Conservation (phyloP, 2,113 vertebrate species). For the Brachyistius frenatus region DNA sequence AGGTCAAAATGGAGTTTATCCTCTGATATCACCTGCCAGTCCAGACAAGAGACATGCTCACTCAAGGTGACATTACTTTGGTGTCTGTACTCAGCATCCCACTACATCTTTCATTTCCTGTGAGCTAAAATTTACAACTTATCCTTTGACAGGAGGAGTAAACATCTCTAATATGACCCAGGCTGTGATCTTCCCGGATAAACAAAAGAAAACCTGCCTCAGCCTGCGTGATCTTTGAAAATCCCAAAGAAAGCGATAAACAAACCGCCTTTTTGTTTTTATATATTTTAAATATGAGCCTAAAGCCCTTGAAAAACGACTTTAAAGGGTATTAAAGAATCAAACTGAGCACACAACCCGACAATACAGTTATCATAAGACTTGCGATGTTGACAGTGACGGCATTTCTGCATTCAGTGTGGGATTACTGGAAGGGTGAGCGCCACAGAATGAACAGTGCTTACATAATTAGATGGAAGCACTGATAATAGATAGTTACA, state of each 20-base stretch:
- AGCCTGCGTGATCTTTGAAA: slow-evolving; percentile 54
- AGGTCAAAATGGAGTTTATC: slow-evolving; percentile 82
- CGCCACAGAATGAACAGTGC: slow-evolving; percentile 30
- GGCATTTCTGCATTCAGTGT: slow-evolving; percentile 36
- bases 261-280: slow-evolving; percentile 49
- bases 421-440: slow-evolving; percentile 56
- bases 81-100: slow-evolving; percentile 68
- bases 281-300: slow-evolving; percentile 42
- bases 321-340: slow-evolving; percentile 23
- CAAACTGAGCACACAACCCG: slow-evolving; percentile 1
- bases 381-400: slow-evolving; percentile 34
- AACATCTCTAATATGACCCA: slow-evolving; percentile 78
- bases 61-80: slow-evolving; percentile 82
- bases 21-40: slow-evolving; percentile 82
- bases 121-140: slow-evolving; percentile 77
- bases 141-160: slow-evolving; percentile 78
- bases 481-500: slow-evolving; percentile 58
- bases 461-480: slow-evolving; percentile 60
- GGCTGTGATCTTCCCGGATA: slow-evolving; percentile 63
- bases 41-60: slow-evolving; percentile 76
- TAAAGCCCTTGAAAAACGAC: slow-evolving; percentile 36
- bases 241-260: slow-evolving; percentile 64
- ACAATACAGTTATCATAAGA: slow-evolving; percentile 22
- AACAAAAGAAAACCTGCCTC: slow-evolving; percentile 67
- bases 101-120: slow-evolving; percentile 78